Evolutionary conservation across 1,140 invertebrate genomes (phyloP).

Genomic region (Drosophila pectinifera): DNA sequence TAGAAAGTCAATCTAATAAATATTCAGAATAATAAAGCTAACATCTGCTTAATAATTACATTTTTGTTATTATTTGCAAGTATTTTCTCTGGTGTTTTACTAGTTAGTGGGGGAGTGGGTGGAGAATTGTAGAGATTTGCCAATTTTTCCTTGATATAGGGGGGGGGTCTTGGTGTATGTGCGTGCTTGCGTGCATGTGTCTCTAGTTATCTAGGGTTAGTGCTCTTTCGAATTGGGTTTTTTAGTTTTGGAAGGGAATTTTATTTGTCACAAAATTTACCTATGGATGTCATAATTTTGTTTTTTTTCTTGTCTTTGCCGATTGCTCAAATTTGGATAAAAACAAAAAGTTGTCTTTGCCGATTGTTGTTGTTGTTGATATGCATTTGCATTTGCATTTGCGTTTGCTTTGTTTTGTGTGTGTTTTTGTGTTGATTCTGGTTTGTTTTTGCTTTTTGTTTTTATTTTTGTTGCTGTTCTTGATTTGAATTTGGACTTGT

Average conservation of each 20-base stretch:
- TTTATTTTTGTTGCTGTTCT: constrained; percentile 42
- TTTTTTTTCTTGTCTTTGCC: constrained; percentile 55
- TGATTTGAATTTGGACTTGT: constrained; percentile 56
- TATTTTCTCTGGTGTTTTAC: not conserved
- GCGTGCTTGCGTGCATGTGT: not conserved
- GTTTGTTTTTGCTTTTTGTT: constrained; percentile 20
- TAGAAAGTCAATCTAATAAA: no score
- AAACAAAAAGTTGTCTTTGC: constrained; percentile 51
- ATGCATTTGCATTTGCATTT: constrained; percentile 21
- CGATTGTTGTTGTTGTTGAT: constrained; percentile 34
- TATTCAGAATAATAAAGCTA: no score
- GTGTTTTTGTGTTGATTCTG: constrained; percentile 14
- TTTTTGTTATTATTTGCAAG: no score
- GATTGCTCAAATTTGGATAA: constrained; percentile 53
- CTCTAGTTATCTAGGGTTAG: constrained; percentile 9
- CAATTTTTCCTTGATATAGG: no score
- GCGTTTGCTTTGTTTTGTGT: constrained; percentile 39
- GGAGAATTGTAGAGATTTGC: not conserved
- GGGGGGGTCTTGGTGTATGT: not conserved
- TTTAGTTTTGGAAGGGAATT: constrained; percentile 11
- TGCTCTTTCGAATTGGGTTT: not conserved
- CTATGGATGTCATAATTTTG: constrained; percentile 85
- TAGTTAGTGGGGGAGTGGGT: not conserved
- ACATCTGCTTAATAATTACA: no score
- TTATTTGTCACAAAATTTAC: constrained; percentile 66